These are phyloP conservation scores for Menidia beryllina DNA, from an alignment of 2,113 vertebrate genomes.

Conservation along the genomic window DNA sequence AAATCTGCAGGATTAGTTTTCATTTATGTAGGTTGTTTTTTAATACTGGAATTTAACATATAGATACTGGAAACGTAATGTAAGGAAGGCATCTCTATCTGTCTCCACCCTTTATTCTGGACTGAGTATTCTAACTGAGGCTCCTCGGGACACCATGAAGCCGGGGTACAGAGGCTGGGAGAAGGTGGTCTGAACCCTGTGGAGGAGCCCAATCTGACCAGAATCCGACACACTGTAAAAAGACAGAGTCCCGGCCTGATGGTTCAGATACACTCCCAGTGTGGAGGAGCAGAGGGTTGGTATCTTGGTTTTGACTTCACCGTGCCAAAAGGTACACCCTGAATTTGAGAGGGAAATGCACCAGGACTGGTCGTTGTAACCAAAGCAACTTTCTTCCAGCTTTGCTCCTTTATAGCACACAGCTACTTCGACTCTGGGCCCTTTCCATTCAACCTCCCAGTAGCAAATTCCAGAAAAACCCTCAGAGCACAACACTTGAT, in stretches of 20 bases:
- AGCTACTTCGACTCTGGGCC: constrained; percentile 77
- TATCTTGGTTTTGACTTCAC: constrained; percentile 26
- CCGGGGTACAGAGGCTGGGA: constrained; percentile 44
- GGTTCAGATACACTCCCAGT: constrained; percentile 53
- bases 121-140: constrained; percentile 20
- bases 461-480: constrained; percentile 54
- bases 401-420: constrained; percentile 75
- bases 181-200: constrained; percentile 48
- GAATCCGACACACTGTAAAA: constrained; percentile 44
- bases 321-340: constrained; percentile 83
- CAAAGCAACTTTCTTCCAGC: constrained; percentile 78
- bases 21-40: neutral
- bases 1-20: neutral
- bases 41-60: neutral
- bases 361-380: constrained; percentile 83
- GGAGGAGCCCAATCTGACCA: constrained; percentile 41
- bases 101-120: neutral
- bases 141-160: constrained; percentile 47
- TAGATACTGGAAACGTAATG: neutral
- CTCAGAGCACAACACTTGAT: constrained; percentile 62
- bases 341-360: constrained; percentile 68
- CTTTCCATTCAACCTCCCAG: constrained; percentile 66
- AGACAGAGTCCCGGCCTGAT: constrained; percentile 21
- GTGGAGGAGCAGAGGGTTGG: neutral
- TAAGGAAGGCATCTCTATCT: neutral